Base-by-base conservation (phyloP, 1,140 invertebrate species). In the Lepidurus apus region DNA sequence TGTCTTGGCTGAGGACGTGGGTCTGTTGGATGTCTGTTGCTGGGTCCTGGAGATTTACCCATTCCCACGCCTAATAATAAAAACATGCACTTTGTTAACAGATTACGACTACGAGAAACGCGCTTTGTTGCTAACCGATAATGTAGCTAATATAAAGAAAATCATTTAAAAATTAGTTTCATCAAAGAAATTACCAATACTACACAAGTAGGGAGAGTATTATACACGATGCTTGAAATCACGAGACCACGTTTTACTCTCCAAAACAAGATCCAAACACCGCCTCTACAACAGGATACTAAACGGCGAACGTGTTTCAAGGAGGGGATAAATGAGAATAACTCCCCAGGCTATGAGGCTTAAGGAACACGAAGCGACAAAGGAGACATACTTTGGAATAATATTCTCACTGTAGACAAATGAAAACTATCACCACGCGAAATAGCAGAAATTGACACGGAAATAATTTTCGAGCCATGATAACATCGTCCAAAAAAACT, bases 221-320 rank as follows among this genome's bases (percentile, higher is more conserved):
- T 17, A 47, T 34, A 34, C 2, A 47, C 45, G 10, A 7, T 65
- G 53, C 53, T 21, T 65, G 17, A 7, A 21, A 65, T 65, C 53
- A 65, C 53, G 53, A 65, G 53, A 21, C 53, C 53, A 65, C 53
- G 53, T 65, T 65, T 65, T 65, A n/a, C 53, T 21, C 53, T 65
- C 53, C 53, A 65, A 65, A 65, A 65, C 53, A 65, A 65, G 6
- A 65, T 65, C 53, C 13, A 65, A 65, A 65, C 53, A 65, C 53
- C 53, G 13, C 53, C 13, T 65, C 53, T n/a, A 17, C 10, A 47
- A 47, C 10, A 65, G 53, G 21, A 7, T 17, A 7, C 8, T 17
- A 21, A 65, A 65, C 53, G 13, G 53, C 53, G 53, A 65, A 65
- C 34, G 34, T 34, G 34, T 34, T 34, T 34, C 34, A 34, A 34